Evolutionary conservation across 2,888 invertebrate species (phyloP).

Genomic region (Congeria kusceri): DNA sequence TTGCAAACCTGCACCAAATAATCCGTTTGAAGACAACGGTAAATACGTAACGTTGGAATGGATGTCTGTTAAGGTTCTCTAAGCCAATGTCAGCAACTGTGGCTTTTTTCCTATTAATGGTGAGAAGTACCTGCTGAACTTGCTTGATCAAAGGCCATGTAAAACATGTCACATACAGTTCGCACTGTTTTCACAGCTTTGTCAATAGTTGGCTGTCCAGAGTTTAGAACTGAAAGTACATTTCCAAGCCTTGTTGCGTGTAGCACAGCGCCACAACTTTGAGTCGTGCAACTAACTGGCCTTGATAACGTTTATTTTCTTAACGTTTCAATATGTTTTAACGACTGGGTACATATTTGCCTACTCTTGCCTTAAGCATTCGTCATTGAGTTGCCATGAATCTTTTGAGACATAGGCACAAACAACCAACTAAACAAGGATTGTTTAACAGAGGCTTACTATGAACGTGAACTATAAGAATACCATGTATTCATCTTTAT

Average conservation of each 20-base stretch:
- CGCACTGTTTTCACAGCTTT: conserved; percentile 31
- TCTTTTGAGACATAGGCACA: not conserved
- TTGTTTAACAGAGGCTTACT: conserved; percentile 11
- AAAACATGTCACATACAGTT: conserved; percentile 48
- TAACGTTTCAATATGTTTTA: not conserved
- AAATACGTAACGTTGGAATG: conserved; percentile 39
- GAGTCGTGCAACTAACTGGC: conserved; percentile 5
- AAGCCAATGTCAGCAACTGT: conserved; percentile 40
- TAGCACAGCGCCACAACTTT: conserved; percentile 20
- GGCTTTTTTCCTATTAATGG: conserved; percentile 43
- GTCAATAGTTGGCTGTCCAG: conserved; percentile 24
- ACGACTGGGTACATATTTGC: not conserved
- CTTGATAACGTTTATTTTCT: not conserved
- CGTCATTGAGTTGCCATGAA: not conserved
- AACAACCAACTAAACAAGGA: conserved; percentile 21
- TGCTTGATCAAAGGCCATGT: conserved; percentile 47
- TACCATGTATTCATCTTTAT: conserved; percentile 23
- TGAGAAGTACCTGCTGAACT: conserved; percentile 52
- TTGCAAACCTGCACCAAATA: conserved; percentile 46
- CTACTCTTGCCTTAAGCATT: not conserved
- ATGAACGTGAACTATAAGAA: conserved; percentile 27
- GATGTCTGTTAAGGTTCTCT: conserved; percentile 24
- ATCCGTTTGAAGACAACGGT: conserved; percentile 34
- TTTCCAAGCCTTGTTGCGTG: conserved; percentile 45
- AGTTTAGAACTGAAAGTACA: conserved; percentile 30